Conservation (phyloP, 2,113 vertebrate genomes). For the human region GRCh38 chr4:68323501-68324000, state of each 20-base stretch:
- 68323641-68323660: background rate
- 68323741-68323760: background rate
- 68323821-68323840: background rate
- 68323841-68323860: background rate
- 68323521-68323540: too few relatives aligned
- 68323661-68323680: background rate
- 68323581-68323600: too few relatives aligned
- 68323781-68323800: conserved; percentile 33
- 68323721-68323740: conserved; percentile 28
- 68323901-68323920: background rate
- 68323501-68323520: too few relatives aligned
- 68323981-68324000: background rate
- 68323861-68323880: background rate
- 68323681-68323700: background rate
- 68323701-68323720: background rate
- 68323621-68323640: too few relatives aligned
- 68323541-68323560: too few relatives aligned
- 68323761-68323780: conserved; percentile 19
- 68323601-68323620: too few relatives aligned
- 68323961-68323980: background rate
- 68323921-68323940: background rate
- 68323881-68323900: background rate
- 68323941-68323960: conserved; percentile 18
- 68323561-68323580: too few relatives aligned
- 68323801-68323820: background rate